A percentile compares a stretch with the other conserved stretches of the same genome.
These are phyloP conservation scores for Nyctibius bracteatus DNA, from an alignment of 2,113 vertebrate genomes.

Conservation along the genomic window DNA sequence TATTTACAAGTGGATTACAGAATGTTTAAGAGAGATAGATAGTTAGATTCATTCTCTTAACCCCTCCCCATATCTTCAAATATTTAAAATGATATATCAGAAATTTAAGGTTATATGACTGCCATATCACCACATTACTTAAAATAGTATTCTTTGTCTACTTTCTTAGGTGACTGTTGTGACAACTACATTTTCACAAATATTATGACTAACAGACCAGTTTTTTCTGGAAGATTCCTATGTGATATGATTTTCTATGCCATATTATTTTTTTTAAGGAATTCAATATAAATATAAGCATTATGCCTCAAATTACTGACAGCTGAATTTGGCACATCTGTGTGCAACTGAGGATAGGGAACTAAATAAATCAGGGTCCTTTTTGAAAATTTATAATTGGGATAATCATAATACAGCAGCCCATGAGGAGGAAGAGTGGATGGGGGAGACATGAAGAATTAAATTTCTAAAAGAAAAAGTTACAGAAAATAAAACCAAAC, in stretches of 20 bases:
- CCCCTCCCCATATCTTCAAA: conserved; percentile 8
- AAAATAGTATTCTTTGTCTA: not conserved
- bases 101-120: conserved; percentile 37
- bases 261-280: not conserved
- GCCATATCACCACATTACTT: not conserved
- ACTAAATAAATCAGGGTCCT: not conserved
- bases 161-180: conserved; percentile 2
- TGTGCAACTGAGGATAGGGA: not conserved
- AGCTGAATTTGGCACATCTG: not conserved
- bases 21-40: not conserved
- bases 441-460: not conserved
- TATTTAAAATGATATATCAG: not conserved
- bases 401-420: not conserved
- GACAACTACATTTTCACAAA: conserved; percentile 26
- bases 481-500: not conserved
- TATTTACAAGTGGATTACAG: not conserved
- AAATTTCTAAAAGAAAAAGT: not conserved
- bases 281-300: not conserved
- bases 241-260: not conserved
- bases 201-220: conserved; percentile 13
- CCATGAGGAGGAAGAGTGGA: not conserved
- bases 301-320: not conserved
- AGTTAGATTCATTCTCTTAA: conserved; percentile 27
- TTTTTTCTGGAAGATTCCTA: not conserved
- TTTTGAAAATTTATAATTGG: not conserved